phyloP scores from a whole-genome alignment of 2,888 invertebrate species.

The Phalera bucephala region DNA sequence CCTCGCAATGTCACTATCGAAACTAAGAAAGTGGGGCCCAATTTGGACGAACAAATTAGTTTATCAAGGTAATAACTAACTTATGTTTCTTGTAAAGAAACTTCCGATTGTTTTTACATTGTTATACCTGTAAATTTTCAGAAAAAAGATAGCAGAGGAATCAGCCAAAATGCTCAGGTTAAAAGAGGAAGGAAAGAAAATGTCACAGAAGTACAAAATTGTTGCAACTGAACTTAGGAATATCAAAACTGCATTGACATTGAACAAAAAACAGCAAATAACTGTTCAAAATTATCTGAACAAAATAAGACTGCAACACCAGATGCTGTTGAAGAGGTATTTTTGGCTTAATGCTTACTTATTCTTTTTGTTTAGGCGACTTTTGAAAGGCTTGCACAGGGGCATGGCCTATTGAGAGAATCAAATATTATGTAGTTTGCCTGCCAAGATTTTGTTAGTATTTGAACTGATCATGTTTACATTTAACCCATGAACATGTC shows the following conservation, averaged over 20 bases:
- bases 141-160: constrained; percentile 74
- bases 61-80: constrained; percentile 59
- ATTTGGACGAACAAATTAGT: constrained; percentile 65
- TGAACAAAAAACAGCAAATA: constrained; percentile 70
- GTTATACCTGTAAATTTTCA: no score
- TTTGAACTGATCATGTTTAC: no score
- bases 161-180: constrained; percentile 68
- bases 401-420: no score
- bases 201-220: constrained; percentile 71
- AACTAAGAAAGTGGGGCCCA: constrained; percentile 28
- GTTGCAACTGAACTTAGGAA: constrained; percentile 68
- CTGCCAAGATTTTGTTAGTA: no score
- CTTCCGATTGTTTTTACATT: neutral
- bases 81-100: constrained; percentile 9
- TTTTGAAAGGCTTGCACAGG: no score
- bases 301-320: constrained; percentile 68
- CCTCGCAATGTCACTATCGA: constrained; percentile 54
- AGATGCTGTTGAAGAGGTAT: constrained; percentile 71
- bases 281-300: constrained; percentile 58
- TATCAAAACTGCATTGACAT: constrained; percentile 64
- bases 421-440: no score
- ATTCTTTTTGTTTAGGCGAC: no score
- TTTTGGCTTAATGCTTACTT: no score
- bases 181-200: constrained; percentile 65
- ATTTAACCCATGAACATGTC: no score